Evolutionary conservation across 1,140 invertebrate species (phyloP).

Genomic region (Anagrus nilaparvatae): DNA sequence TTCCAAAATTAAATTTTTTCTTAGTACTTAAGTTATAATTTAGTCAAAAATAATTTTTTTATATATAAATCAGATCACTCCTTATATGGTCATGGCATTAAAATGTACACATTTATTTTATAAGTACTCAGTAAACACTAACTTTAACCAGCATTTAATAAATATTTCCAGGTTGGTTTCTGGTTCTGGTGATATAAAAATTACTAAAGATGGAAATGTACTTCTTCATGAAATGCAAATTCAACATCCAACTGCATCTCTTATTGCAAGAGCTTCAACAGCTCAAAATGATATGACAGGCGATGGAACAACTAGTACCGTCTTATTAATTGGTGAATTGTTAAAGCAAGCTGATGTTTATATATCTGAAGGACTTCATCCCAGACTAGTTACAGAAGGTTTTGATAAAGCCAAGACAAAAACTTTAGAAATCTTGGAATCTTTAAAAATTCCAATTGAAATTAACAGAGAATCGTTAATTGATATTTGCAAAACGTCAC

Average conservation of each 20-base stretch:
- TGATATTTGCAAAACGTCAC: constrained; percentile 80
- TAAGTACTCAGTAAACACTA: too few relatives aligned
- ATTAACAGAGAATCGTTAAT: constrained; percentile 67
- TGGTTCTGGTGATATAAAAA: constrained; percentile 97
- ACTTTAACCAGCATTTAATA: too few relatives aligned
- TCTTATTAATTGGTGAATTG: constrained; percentile 93
- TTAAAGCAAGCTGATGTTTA: constrained; percentile 95
- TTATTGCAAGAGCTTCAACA: constrained; percentile 96
- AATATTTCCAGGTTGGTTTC: constrained; percentile 92
- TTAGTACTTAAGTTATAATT: too few relatives aligned
- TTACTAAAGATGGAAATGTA: constrained; percentile 99
- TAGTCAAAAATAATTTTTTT: too few relatives aligned
- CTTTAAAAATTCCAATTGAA: constrained; percentile 73
- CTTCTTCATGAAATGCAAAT: constrained; percentile 99
- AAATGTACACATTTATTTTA: too few relatives aligned
- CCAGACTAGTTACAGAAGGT: constrained; percentile 90
- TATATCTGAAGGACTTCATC: constrained; percentile 91
- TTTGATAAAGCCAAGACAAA: constrained; percentile 85
- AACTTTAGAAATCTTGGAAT: constrained; percentile 80
- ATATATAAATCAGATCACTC: too few relatives aligned
- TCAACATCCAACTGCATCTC: constrained; percentile 94
- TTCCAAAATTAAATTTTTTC: too few relatives aligned
- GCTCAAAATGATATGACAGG: constrained; percentile 98
- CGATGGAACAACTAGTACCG: constrained; percentile 98
- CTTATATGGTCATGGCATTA: constrained; percentile 26